phyloP scores from a whole-genome alignment of 2,113 vertebrate genomes.

The Chaenogobius annularis region DNA sequence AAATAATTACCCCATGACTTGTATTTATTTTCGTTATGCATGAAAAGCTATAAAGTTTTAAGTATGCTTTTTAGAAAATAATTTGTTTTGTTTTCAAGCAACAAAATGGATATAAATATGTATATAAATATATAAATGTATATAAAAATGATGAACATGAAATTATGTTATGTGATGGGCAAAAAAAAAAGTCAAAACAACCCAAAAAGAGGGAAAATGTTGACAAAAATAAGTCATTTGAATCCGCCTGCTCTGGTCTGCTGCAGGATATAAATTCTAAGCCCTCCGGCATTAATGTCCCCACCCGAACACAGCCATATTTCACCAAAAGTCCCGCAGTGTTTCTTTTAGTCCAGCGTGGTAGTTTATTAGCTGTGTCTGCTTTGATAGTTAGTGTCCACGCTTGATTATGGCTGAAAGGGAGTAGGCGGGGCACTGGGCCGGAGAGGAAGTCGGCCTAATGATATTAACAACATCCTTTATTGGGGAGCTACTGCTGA shows the following conservation, averaged over 20 bases:
- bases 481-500: constrained; percentile 62
- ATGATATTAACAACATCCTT: constrained; percentile 77
- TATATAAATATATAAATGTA: no score
- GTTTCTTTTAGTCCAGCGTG: constrained; percentile 51
- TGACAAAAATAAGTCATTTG: constrained; percentile 30
- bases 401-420: constrained; percentile 76
- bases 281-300: constrained; percentile 16
- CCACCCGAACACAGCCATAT: constrained; percentile 29
- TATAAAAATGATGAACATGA: no score
- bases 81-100: no score
- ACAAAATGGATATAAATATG: no score
- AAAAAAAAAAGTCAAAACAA: no score
- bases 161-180: no score
- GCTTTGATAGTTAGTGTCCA: constrained; percentile 74
- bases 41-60: no score
- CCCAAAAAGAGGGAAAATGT: no score
- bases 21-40: no score
- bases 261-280: constrained; percentile 37
- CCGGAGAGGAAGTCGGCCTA: constrained; percentile 71
- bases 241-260: constrained; percentile 18
- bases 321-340: constrained; percentile 28
- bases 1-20: no score
- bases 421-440: constrained; percentile 64
- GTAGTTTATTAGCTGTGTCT: constrained; percentile 72
- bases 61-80: no score